These are phyloP conservation scores for Ormyrus thymus DNA, from an alignment of 2,888 invertebrate species.

Conservation along the genomic window DNA sequence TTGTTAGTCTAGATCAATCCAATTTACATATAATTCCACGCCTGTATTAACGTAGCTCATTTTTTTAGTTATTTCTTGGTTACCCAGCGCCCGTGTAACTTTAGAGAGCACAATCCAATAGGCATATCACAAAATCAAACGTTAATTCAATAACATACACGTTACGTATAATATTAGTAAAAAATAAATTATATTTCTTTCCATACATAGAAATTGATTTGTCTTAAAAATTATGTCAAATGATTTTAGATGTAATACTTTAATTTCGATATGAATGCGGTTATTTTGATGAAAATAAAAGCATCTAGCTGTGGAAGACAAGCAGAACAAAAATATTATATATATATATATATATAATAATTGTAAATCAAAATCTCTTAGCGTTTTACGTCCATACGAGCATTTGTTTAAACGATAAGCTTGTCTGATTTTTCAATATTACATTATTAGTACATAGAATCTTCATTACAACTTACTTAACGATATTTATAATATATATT, in stretches of 20 bases:
- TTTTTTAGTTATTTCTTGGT: not conserved
- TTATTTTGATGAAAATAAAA: not conserved
- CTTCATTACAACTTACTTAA: slow-evolving; percentile 9
- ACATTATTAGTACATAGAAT: slow-evolving; percentile 32
- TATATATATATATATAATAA: slow-evolving; percentile 15
- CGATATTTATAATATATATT: slow-evolving; percentile 31
- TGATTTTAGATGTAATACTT: slow-evolving; percentile 21
- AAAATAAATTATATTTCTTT: slow-evolving; percentile 41
- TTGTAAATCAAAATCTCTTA: slow-evolving; percentile 3
- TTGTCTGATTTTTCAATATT: slow-evolving; percentile 1
- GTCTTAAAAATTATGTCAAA: slow-evolving; percentile 2
- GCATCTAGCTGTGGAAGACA: slow-evolving; percentile 46
- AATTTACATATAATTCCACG: not conserved
- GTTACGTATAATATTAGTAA: slow-evolving; percentile 21
- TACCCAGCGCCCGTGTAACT: slow-evolving; percentile 5
- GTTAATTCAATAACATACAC: slow-evolving; percentile 8
- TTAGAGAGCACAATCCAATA: slow-evolving; percentile 28
- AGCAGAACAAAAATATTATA: not conserved
- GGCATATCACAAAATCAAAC: slow-evolving; percentile 46
- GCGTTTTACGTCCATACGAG: slow-evolving; percentile 22
- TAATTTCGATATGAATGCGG: slow-evolving; percentile 10
- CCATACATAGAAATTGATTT: slow-evolving; percentile 21
- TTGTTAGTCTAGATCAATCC: slow-evolving; percentile 14
- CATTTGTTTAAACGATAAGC: slow-evolving; percentile 8
- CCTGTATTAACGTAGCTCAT: not conserved